phyloP scores from a whole-genome alignment of 2,797 vertebrate genomes.

The Danionella dracula region DNA sequence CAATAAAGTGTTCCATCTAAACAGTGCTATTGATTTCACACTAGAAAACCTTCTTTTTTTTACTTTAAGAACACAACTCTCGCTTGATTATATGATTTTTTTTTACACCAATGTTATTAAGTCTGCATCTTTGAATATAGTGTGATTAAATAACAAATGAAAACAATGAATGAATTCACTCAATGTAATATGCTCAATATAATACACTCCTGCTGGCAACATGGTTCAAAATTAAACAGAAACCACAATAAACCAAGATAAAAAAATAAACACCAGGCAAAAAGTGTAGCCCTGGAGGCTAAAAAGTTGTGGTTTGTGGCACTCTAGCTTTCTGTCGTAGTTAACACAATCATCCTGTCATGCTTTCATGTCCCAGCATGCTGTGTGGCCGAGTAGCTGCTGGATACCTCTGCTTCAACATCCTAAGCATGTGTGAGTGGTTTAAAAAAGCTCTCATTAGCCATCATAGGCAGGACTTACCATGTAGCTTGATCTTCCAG shows the following conservation, averaged over 20 bases:
- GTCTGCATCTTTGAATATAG: too few relatives aligned
- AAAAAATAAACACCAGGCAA: neutral
- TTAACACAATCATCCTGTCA: neutral
- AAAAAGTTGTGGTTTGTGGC: neutral
- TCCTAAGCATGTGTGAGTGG: neutral
- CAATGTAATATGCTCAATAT: too few relatives aligned
- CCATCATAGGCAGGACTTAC: slow-evolving; percentile 5
- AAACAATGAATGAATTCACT: too few relatives aligned
- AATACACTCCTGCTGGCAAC: neutral
- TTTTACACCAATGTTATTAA: too few relatives aligned
- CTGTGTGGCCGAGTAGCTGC: neutral
- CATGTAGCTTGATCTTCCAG: slow-evolving; percentile 8
- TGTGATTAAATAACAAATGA: too few relatives aligned
- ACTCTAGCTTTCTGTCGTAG: neutral
- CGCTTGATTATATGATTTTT: too few relatives aligned
- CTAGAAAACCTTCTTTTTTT: too few relatives aligned
- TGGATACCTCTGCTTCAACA: slow-evolving; percentile 7
- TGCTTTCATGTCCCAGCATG: slow-evolving; percentile 5
- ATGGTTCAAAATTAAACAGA: neutral
- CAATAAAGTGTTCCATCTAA: too few relatives aligned
- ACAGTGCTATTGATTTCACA: too few relatives aligned
- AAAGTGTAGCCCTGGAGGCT: neutral
- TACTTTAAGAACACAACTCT: too few relatives aligned
- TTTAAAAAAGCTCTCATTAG: slow-evolving; percentile 34
- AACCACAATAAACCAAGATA: neutral